Evolutionary conservation across 2,797 vertebrate genomes (phyloP).

Genomic region (Ciconia nigra): DNA sequence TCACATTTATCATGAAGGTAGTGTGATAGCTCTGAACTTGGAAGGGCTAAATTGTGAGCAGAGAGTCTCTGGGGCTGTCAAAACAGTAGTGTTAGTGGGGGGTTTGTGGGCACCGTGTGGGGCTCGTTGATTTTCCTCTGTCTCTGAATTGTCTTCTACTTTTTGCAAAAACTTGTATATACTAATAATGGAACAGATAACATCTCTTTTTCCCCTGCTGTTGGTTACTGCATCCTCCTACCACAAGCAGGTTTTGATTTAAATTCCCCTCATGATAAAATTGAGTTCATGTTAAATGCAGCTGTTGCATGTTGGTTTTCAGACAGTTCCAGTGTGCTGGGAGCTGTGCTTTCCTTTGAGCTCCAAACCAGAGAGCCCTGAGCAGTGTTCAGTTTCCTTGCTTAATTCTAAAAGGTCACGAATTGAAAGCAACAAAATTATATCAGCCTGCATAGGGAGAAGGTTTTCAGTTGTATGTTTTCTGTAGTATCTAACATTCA

Average conservation of each 20-base stretch:
- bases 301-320: not conserved
- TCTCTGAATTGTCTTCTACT: not conserved
- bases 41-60: not conserved
- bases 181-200: not conserved
- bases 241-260: not conserved
- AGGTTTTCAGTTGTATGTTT: not conserved
- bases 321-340: not conserved
- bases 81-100: not conserved
- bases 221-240: not conserved
- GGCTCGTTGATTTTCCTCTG: not conserved
- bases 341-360: not conserved
- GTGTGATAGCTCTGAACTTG: not conserved
- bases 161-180: not conserved
- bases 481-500: not conserved
- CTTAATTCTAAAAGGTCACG: not conserved
- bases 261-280: not conserved
- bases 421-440: not conserved
- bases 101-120: not conserved
- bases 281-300: not conserved
- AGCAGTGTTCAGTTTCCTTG: not conserved
- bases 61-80: not conserved
- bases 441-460: not conserved
- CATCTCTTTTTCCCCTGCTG: not conserved
- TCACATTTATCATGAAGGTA: not conserved
- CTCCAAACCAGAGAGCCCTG: not conserved